These are phyloP conservation scores for Acleris laterana DNA, from an alignment of 2,888 invertebrate species.

Conservation along the genomic window DNA sequence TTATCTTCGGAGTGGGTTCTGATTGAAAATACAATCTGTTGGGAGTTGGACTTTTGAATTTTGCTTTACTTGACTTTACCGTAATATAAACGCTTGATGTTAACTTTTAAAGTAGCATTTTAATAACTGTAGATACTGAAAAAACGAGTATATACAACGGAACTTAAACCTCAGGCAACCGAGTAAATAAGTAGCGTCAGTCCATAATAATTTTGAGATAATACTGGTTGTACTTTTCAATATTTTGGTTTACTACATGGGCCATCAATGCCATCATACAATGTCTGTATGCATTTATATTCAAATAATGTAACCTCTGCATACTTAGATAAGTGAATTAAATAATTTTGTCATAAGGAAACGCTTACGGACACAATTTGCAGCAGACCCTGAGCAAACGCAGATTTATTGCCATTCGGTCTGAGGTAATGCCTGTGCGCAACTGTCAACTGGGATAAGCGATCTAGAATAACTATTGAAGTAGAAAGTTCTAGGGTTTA, in stretches of 20 bases:
- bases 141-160: too few relatives aligned
- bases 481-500: slow-evolving; percentile 21
- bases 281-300: too few relatives aligned
- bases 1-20: slow-evolving; percentile 4
- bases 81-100: too few relatives aligned
- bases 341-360: slow-evolving; percentile 37
- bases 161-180: too few relatives aligned
- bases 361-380: slow-evolving; percentile 36
- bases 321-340: slow-evolving; percentile 28
- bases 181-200: too few relatives aligned
- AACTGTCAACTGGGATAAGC: slow-evolving; percentile 30
- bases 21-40: slow-evolving; percentile 9
- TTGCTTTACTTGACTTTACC: neutral
- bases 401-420: slow-evolving; percentile 25
- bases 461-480: slow-evolving; percentile 18
- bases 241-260: too few relatives aligned
- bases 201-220: too few relatives aligned
- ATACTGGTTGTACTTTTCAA: too few relatives aligned
- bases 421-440: slow-evolving; percentile 24
- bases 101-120: too few relatives aligned
- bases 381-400: slow-evolving; percentile 21
- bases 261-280: too few relatives aligned
- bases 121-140: too few relatives aligned
- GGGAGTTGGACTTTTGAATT: neutral
- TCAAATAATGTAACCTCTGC: slow-evolving; percentile 12